Percentiles rank a stretch among this genome's conserved stretches.
phyloP scores from a whole-genome alignment of 1,140 invertebrate genomes.

The Macrobrachium rosenbergii region DNA sequence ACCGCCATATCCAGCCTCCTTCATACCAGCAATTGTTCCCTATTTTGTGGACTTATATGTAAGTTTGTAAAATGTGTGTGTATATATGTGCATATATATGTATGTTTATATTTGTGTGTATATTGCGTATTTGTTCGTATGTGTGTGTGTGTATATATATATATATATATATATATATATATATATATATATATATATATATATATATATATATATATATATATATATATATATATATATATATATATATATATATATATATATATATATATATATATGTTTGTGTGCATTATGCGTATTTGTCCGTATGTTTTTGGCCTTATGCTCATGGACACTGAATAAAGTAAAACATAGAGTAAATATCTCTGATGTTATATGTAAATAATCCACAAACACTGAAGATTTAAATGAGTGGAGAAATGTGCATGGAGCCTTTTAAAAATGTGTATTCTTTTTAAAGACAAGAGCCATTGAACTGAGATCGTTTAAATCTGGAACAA shows the following conservation, averaged over 20 bases:
- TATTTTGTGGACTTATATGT: neutral
- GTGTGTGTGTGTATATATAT: constrained; percentile 9
- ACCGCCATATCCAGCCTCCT: too few species aligned
- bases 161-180: constrained; percentile 18
- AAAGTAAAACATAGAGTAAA: neutral
- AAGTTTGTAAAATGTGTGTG: constrained; percentile 4
- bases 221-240: neutral
- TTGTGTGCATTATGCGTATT: neutral
- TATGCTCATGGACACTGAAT: neutral
- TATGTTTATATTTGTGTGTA: too few species aligned
- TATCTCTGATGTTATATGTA: neutral
- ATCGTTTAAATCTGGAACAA: too few species aligned
- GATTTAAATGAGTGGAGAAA: too few species aligned
- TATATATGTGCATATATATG: neutral
- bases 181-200: neutral
- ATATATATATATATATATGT: constrained; percentile 11
- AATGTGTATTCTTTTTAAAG: too few species aligned
- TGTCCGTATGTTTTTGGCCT: neutral
- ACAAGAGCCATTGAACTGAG: too few species aligned
- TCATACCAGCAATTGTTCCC: too few species aligned
- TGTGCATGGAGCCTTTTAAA: too few species aligned
- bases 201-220: neutral
- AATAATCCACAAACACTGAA: too few species aligned
- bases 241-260: neutral
- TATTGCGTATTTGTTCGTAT: neutral